Evolutionary conservation across 1,140 invertebrate genomes (phyloP), one percentile per base, ranked within the genome.

Genomic region (Babylonia areolata): DNA sequence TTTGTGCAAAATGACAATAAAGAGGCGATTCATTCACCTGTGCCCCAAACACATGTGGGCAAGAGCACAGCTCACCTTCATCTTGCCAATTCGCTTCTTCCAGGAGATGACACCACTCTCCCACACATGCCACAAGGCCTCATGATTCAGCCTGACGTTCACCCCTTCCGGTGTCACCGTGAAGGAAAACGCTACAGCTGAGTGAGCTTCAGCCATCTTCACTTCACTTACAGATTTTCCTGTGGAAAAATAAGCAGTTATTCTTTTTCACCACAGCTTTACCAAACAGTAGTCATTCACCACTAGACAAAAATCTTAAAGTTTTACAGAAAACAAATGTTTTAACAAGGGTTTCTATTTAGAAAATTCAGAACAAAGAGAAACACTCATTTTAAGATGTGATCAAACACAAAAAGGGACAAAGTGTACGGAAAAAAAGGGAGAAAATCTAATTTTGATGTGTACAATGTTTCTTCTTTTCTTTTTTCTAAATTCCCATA

Each of bases 161-260:
- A 98, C 88, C 90, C 98, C 99, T 94, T 99, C 99, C 93, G 99
- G 98, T 79, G 98, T 99, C 87, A 99, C 98, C 40, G 97, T 96
- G 95, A 99, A 99, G 81, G 97, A 98, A 94, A 99, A 99, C 73
- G 98, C 99, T 79, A 99, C 99, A 88, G 99, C 99, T 84, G 97
- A 97, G 95, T 99, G 98, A 86, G 99, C 98, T 97, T 99, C 99
- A 92, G 99, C 99, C 99, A 99, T 99, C 46, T 51, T 78, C 40
- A 6, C 28, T 64, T 40, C 9, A 3, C 3, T 33, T 11, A 33
- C 71, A 17, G 71, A 9, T 37, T 11, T 28, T 31, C 5, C 17
- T 69, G n/a, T 11, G 33, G 5, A 3, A 9, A 31, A 31, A 9
- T 23, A 11, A n/a, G n/a, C n/a, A n/a, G n/a, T n/a, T n/a, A n/a